Conservation (phyloP, 2,797 vertebrate genomes). For the Euphonia xanthogaster region DNA sequence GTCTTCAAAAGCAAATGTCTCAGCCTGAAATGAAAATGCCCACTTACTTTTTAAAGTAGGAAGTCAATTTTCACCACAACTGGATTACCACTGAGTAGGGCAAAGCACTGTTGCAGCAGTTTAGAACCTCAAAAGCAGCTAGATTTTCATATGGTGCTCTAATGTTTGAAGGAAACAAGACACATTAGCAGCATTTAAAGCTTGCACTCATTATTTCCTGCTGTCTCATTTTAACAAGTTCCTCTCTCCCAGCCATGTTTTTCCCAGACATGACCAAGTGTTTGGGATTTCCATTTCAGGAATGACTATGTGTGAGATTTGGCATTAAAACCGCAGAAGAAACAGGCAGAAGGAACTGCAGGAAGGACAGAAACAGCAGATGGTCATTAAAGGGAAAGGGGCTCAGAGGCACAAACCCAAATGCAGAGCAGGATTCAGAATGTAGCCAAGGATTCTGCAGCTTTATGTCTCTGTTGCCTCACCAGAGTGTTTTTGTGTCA, state of each 20-base stretch:
- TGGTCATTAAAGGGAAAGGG: neutral
- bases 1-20: neutral
- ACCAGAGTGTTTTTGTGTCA: neutral
- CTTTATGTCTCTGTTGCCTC: neutral
- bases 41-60: neutral
- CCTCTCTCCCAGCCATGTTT: neutral
- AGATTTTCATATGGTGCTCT: neutral
- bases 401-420: constrained; percentile 1
- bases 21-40: neutral
- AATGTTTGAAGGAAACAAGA: neutral
- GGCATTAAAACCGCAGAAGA: neutral
- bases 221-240: neutral
- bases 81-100: neutral
- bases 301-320: neutral
- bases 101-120: neutral
- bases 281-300: neutral
- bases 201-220: neutral
- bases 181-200: neutral
- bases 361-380: neutral
- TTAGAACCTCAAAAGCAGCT: neutral
- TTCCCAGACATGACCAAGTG: neutral
- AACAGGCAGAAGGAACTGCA: constrained; percentile 39
- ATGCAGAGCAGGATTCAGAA: neutral
- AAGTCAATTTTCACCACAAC: neutral
- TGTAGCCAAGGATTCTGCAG: neutral